These are phyloP conservation scores for Laspeyria flexula DNA, from an alignment of 2,888 invertebrate species.

Conservation along the genomic window DNA sequence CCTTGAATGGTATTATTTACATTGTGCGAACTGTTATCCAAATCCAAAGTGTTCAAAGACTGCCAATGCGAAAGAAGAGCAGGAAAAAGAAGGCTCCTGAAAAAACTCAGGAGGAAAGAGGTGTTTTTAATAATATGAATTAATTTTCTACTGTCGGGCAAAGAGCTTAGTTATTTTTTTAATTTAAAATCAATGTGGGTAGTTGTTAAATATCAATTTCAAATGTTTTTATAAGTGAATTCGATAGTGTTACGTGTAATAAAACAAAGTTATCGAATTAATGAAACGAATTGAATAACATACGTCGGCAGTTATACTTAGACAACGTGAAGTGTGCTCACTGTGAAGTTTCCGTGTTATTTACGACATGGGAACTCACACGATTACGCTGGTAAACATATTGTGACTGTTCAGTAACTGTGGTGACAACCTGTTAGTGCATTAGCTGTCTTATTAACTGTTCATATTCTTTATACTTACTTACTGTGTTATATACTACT, in stretches of 20 bases:
- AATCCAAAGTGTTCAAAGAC: conserved; percentile 74
- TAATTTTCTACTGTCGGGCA: no score
- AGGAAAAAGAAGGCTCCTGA: conserved; percentile 79
- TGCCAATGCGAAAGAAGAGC: conserved; percentile 84
- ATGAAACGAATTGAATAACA: conserved; percentile 23
- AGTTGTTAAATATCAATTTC: conserved; percentile 27
- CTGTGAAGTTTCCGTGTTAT: not conserved
- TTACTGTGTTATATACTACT: no score
- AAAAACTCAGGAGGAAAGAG: conserved; percentile 67
- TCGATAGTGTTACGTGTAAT: conserved; percentile 17
- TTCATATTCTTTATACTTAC: no score
- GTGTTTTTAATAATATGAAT: no score
- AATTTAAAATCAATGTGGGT: conserved; percentile 36
- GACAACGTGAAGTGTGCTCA: conserved; percentile 16
- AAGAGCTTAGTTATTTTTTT: conserved; percentile 19
- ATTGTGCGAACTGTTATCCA: conserved; percentile 78
- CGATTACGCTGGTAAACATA: not conserved
- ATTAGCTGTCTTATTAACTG: no score
- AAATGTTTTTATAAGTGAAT: conserved; percentile 28
- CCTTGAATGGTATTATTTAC: conserved; percentile 71
- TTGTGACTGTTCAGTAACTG: not conserved
- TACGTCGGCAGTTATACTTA: conserved; percentile 21
- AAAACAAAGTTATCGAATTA: conserved; percentile 32
- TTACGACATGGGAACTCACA: not conserved
- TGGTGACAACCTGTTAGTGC: not conserved